Percentiles rank a stretch among this genome's conserved stretches.
These are phyloP conservation scores for Myotis yumanensis DNA, from an alignment of 2,113 vertebrate species.

Conservation along the genomic window DNA sequence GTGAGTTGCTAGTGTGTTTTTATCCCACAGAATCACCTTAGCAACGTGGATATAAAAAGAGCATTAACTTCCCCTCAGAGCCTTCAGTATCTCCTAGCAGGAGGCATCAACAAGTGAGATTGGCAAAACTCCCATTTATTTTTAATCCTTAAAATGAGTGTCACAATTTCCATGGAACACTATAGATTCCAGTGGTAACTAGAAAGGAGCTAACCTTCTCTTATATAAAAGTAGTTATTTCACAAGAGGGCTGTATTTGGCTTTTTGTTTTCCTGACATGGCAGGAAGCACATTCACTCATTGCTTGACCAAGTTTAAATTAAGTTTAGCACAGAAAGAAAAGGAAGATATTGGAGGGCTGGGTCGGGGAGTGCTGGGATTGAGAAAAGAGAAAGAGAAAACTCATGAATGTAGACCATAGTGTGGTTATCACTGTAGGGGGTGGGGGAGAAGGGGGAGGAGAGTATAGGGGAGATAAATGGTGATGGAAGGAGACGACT, in stretches of 20 bases:
- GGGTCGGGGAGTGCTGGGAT: neutral
- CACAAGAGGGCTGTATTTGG: neutral
- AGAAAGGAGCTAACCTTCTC: neutral
- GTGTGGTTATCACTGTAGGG: neutral
- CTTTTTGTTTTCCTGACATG: neutral
- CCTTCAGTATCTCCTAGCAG: neutral
- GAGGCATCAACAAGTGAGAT: neutral
- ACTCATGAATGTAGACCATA: neutral
- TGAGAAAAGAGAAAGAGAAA: neutral
- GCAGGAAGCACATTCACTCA: neutral
- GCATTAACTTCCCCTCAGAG: constrained; percentile 50
- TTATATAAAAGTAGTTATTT: neutral
- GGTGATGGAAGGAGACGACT: neutral
- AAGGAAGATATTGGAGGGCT: neutral
- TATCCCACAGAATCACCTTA: constrained; percentile 81
- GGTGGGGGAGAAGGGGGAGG: neutral
- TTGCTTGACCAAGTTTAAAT: neutral
- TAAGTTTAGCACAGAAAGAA: neutral
- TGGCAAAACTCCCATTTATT: neutral
- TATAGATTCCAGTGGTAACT: neutral
- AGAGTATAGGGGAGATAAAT: neutral
- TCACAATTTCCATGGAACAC: neutral
- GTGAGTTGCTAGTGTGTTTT: constrained; percentile 72
- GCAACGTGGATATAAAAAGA: constrained; percentile 78
- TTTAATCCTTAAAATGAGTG: neutral